Evolutionary conservation across 1,140 invertebrate species (phyloP).

Genomic region (Drosophila fuyamai): DNA sequence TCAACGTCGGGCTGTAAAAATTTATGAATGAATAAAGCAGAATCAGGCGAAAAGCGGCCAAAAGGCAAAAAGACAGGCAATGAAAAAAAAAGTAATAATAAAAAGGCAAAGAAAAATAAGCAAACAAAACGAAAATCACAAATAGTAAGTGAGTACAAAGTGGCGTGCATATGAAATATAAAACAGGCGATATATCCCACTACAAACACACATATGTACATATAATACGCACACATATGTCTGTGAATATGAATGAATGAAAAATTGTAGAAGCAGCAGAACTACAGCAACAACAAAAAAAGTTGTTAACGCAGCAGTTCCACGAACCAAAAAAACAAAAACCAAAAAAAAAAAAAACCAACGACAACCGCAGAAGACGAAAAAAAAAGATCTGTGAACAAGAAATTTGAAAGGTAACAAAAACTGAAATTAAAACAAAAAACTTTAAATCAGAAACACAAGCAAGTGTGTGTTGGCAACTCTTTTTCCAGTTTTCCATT

Average conservation of each 20-base stretch:
- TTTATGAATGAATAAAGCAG: conserved; percentile 75
- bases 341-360: conserved; percentile 42
- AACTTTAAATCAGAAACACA: conserved; percentile 66
- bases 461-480: conserved; percentile 68
- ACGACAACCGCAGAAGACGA: conserved; percentile 53
- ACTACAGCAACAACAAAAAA: conserved; percentile 53
- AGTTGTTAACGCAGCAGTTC: conserved; percentile 81
- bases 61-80: conserved; percentile 20
- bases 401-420: conserved; percentile 76
- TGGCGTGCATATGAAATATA: conserved; percentile 74
- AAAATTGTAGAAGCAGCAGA: conserved; percentile 72
- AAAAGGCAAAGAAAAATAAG: conserved; percentile 19
- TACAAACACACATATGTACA: conserved; percentile 32
- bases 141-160: conserved; percentile 68
- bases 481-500: conserved; percentile 47
- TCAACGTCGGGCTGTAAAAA: conserved; percentile 52
- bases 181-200: conserved; percentile 59
- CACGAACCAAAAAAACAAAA: conserved; percentile 55
- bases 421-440: conserved; percentile 75
- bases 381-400: conserved; percentile 68
- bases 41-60: conserved; percentile 38
- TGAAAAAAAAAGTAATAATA: conserved; percentile 37
- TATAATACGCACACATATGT: conserved; percentile 11
- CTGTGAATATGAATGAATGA: conserved; percentile 71
- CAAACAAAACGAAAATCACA: conserved; percentile 54